Conservation (phyloP, 2,113 vertebrate genomes). For the Rousettus leschenaultii region DNA sequence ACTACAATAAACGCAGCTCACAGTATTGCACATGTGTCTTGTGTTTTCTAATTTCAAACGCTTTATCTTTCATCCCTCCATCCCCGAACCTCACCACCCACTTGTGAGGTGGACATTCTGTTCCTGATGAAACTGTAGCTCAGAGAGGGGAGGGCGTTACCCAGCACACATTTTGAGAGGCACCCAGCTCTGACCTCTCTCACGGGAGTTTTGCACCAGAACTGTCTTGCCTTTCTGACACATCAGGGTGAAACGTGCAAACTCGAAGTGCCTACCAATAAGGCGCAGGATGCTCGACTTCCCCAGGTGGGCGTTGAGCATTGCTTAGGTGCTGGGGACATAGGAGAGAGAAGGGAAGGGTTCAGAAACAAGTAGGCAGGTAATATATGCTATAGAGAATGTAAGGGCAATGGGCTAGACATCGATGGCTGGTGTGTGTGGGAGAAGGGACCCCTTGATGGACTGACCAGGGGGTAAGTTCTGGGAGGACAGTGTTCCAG, state of each 20-base stretch:
- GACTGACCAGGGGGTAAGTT: background rate
- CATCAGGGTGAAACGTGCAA: too few relatives aligned
- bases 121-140: background rate
- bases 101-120: background rate
- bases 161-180: background rate
- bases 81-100: background rate
- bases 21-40: background rate
- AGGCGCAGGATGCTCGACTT: background rate
- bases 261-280: rapidly evolving
- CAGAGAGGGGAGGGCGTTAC: too few relatives aligned
- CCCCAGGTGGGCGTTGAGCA: background rate
- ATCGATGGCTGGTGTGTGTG: too few relatives aligned
- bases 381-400: background rate
- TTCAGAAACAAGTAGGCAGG: background rate
- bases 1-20: constrained; percentile 18
- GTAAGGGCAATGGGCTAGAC: background rate
- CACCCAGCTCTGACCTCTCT: too few relatives aligned
- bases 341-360: background rate
- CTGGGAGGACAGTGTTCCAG: background rate
- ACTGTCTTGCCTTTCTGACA: background rate
- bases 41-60: background rate
- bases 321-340: background rate
- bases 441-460: background rate
- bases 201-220: background rate
- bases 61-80: background rate